These are phyloP conservation scores for Andrena minutula DNA, from an alignment of 2,888 invertebrate species.

Conservation along the genomic window DNA sequence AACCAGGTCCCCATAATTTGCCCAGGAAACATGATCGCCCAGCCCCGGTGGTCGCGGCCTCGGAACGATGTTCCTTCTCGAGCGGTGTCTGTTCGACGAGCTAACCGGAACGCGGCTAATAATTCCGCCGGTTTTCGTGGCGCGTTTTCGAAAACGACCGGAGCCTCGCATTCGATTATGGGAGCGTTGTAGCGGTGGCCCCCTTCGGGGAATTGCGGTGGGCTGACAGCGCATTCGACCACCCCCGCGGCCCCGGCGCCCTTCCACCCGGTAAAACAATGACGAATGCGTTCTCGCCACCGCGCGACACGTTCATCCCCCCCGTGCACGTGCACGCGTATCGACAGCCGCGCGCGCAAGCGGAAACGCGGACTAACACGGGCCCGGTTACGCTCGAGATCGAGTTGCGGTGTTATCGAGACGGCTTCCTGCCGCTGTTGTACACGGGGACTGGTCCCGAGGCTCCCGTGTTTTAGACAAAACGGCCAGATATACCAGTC, in stretches of 20 bases:
- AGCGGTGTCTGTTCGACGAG: neutral
- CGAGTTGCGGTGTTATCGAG: conserved; percentile 73
- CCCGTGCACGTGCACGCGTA: conserved; percentile 33
- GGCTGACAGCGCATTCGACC: conserved; percentile 49
- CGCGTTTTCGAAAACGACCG: conserved; percentile 58
- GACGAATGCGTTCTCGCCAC: conserved; percentile 70
- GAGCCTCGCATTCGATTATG: conserved; percentile 70
- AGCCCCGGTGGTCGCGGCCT: neutral
- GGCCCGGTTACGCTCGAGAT: conserved; percentile 59
- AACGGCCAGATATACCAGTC: conserved; percentile 28
- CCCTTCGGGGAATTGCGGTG: conserved; percentile 66
- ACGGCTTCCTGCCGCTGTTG: conserved; percentile 60
- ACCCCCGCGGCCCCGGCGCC: conserved; percentile 1
- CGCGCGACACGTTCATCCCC: conserved; percentile 36
- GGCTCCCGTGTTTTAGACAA: conserved; percentile 29
- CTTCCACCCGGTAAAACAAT: conserved; percentile 69
- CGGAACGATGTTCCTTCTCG: conserved; percentile 27
- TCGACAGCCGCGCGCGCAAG: conserved; percentile 23
- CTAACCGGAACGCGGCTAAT: conserved; percentile 25
- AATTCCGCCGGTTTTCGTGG: conserved; percentile 45
- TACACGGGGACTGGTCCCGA: conserved; percentile 35
- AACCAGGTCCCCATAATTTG: neutral
- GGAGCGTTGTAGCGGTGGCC: conserved; percentile 66
- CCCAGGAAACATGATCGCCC: neutral
- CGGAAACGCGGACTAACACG: conserved; percentile 65